Evolutionary conservation across 2,797 vertebrate genomes (phyloP).

Genomic region (Aphelocoma californica): DNA sequence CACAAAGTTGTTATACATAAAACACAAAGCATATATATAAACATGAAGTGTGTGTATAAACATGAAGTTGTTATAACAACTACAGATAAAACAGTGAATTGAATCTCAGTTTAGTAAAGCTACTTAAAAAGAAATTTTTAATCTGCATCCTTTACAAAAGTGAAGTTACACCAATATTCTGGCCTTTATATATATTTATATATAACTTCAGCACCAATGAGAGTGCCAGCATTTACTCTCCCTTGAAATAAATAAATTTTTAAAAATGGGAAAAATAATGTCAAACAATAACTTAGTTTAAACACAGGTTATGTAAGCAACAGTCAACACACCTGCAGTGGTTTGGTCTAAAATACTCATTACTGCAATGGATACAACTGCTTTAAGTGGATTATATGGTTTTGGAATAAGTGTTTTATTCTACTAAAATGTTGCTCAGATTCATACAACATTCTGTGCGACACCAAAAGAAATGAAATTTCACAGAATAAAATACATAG

Average conservation of each 20-base stretch:
- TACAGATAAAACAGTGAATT: background rate
- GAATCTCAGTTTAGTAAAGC: background rate
- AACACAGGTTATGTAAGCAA: conserved; percentile 3
- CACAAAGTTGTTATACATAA: background rate
- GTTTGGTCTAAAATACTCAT: no score
- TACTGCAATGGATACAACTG: background rate
- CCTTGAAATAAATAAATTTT: background rate
- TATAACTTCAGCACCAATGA: background rate
- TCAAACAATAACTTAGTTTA: conserved; percentile 1
- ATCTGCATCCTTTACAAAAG: background rate
- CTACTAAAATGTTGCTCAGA: background rate
- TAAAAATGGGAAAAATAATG: background rate
- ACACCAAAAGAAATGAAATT: background rate
- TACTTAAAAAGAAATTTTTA: background rate
- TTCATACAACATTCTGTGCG: background rate
- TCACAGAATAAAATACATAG: background rate
- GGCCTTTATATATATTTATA: background rate
- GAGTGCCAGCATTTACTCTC: background rate
- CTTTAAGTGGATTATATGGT: conserved; percentile 25
- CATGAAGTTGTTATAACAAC: background rate
- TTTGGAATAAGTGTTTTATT: background rate
- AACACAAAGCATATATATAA: background rate
- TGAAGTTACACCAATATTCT: background rate
- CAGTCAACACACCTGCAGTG: background rate
- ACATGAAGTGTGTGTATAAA: background rate